phyloP scores from a whole-genome alignment of 23 tunicate species.

The Clavelina lepadiformis region DNA sequence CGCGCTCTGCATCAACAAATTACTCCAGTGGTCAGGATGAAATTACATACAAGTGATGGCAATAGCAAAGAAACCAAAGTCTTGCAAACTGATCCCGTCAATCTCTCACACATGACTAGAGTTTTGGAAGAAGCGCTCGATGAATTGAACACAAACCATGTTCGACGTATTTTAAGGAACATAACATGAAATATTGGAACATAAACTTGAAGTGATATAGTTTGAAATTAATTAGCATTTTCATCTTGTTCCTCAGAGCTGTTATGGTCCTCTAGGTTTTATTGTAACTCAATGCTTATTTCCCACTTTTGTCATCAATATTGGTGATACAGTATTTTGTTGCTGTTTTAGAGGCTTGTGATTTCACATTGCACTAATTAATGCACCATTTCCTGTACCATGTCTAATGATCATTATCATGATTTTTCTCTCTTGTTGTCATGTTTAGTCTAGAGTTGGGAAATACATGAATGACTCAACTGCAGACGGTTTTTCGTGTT shows the following conservation, averaged over 20 bases:
- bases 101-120: conserved; percentile 55
- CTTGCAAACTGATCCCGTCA: conserved; percentile 73
- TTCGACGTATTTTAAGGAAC: conserved; percentile 67
- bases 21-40: conserved; percentile 47
- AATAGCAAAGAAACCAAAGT: conserved; percentile 16
- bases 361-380: too few species aligned
- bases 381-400: too few species aligned
- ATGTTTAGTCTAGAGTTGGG: too few species aligned
- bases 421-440: too few species aligned
- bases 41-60: conserved; percentile 57
- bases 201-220: neutral
- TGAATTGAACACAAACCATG: conserved; percentile 83
- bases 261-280: neutral
- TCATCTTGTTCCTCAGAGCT: neutral
- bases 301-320: neutral
- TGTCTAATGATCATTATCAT: too few species aligned
- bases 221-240: neutral
- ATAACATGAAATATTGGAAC: conserved; percentile 40
- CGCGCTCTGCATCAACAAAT: conserved; percentile 71
- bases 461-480: too few species aligned
- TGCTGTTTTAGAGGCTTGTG: too few species aligned
- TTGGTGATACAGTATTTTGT: too few species aligned
- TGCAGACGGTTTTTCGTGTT: too few species aligned
- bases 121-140: conserved; percentile 73
- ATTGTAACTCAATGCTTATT: neutral